Base-by-base conservation (phyloP, 2,888 invertebrate species). In the Eulithis testata region DNA sequence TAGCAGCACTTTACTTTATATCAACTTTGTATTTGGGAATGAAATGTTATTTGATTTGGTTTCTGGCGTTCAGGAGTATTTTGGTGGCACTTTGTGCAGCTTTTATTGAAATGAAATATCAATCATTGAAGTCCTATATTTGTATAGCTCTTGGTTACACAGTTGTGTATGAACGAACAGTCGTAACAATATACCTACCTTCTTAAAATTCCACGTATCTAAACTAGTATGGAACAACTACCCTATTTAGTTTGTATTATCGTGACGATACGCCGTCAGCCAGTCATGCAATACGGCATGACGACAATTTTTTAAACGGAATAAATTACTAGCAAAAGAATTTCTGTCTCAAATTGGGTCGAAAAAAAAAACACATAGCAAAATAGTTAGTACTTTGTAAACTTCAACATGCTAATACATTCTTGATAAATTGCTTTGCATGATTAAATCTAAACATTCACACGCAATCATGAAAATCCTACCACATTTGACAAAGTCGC, bases 251-350 rank as follows among this genome's bases (percentile, higher is more conserved):
- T 1, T 59, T 64, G 50, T 11, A 31, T n/a, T 50, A 45, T 63
- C 60, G 66, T 67, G 66, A 53, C 45, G 44, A 53, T 60, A 67
- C 50, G 66, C 60, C 63, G 44, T 60, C 60, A 50, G 36, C 37
- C 7, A 21, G 49, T 45, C 63, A 63, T 57, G 59, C 66, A 60
- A 57, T 53, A 60, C 60, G 14, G 62, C 44, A 56, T 56, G 27
- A 11, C 53, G 47, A 31, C 51, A 47, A 53, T 58, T 58, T 58
- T 45, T 53, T 63, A 31, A 59, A 43, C n/a, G 12, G 50, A 61
- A 61, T 57, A 61, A 21, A 21, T 62, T 54, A 57, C 58, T 40
- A 37, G 27, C 11, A 63, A 27, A 12, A 47, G 1, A 57, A 1
- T 63, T 63, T 63, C 58, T 52, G 47, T 12, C 14, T 40, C 51